Evolutionary conservation across 2,797 vertebrate genomes (phyloP).

Genomic region (Phoeniculus purpureus): DNA sequence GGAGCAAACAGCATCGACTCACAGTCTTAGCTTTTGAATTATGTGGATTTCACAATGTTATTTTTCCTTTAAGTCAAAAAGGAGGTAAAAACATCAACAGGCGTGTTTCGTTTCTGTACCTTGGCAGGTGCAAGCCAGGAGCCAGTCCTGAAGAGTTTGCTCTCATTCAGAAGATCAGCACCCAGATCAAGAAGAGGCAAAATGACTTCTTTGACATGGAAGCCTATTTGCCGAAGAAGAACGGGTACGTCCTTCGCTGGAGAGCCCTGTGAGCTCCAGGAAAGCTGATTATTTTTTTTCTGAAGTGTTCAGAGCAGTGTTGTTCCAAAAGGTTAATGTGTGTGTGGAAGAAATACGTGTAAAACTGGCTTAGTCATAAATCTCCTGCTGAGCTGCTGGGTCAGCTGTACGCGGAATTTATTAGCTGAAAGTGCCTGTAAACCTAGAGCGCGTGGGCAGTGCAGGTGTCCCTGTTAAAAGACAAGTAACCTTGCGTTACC

Average conservation of each 20-base stretch:
- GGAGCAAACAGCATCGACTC: background rate
- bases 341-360: background rate
- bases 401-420: background rate
- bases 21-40: background rate
- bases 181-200: conserved; percentile 92
- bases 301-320: fast-evolving
- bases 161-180: conserved; percentile 83
- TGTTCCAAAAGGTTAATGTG: background rate
- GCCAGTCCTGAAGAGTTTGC: conserved; percentile 82
- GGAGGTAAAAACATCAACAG: background rate
- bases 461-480: background rate
- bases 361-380: conserved; percentile 49
- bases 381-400: conserved; percentile 46
- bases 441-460: background rate
- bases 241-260: conserved; percentile 79
- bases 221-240: conserved; percentile 96
- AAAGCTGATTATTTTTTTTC: background rate
- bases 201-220: conserved; percentile 98
- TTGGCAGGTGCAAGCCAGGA: conserved; percentile 80
- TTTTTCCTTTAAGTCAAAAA: background rate
- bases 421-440: background rate
- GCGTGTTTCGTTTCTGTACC: background rate
- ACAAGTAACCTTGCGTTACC: background rate
- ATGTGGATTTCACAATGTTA: fast-evolving
- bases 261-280: fast-evolving